Base-by-base conservation (phyloP, 2,888 invertebrate species). In the Ctena decussata region DNA sequence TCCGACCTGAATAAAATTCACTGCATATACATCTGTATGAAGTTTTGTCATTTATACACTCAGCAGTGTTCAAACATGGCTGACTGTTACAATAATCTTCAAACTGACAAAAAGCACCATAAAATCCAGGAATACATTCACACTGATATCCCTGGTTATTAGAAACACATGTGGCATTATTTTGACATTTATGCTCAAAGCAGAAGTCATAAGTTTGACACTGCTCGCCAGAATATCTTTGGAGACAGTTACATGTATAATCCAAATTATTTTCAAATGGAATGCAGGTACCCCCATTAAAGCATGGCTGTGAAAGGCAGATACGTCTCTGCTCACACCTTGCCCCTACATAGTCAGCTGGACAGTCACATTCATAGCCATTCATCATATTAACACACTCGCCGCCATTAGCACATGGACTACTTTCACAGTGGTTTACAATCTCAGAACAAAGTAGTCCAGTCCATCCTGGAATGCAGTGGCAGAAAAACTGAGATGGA, bases 131-230 rank as follows among this genome's bases (percentile, higher is more conserved):
- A 0, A 65, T 21, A 80, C 95, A 95, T 0, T 89, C 32, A 85
- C 95, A 95, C 0, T 46, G 79, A 71, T 91, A 94, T 3, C 89
- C 90, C 37, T 88, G 85, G 1, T 85, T 53, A 35, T 81, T 85
- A 12, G 87, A 84, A 15, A 87, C 65, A 82, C 95, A 95, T 0
- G 91, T 86, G 0, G 93, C 92, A 77, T 93, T 91, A 79, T 94
- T 93, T 46, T 87, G 85, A 76, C 95, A 95, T 32, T 77, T 39
- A 78, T 93, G 82, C 3, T 85, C 70, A 46, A 74, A 86, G 79
- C 94, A 94, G 65, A 91, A 90, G 77, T 94, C 86, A 60, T 89
- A 94, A 12, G 77, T 89, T 83, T 94, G 91, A 89, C 95, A 95
- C 77, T 93, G 90, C 8, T 77, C 74, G 1, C 94, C 94, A 0